phyloP scores from a whole-genome alignment of 2,888 invertebrate species.

The Polylopha cassiicola region DNA sequence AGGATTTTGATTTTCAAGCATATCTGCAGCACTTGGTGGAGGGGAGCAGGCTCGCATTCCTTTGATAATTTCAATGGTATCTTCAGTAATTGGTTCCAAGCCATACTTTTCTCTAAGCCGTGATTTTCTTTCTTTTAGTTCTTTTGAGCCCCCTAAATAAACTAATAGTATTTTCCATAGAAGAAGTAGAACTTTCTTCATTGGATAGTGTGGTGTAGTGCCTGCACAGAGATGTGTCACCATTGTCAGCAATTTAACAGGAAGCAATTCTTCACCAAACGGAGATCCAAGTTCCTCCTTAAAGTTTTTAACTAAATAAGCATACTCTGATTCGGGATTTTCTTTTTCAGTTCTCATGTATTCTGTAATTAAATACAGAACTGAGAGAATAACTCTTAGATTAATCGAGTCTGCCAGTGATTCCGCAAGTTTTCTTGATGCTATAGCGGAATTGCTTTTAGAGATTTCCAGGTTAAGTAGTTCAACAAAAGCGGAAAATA shows the following conservation, averaged over 20 bases:
- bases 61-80: slow-evolving; percentile 95
- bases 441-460: slow-evolving; percentile 74
- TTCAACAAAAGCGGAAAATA: slow-evolving; percentile 93
- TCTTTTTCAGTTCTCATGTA: slow-evolving; percentile 87
- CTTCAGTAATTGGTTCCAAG: slow-evolving; percentile 89
- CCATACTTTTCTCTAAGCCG: slow-evolving; percentile 82
- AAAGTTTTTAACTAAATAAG: slow-evolving; percentile 75
- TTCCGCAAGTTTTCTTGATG: slow-evolving; percentile 68
- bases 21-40: slow-evolving; percentile 93
- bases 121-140: slow-evolving; percentile 86
- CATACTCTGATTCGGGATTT: slow-evolving; percentile 65
- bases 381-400: slow-evolving; percentile 93
- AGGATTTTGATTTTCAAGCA: slow-evolving; percentile 90
- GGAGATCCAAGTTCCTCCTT: slow-evolving; percentile 78
- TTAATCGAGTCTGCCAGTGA: slow-evolving; percentile 89
- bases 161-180: slow-evolving; percentile 97
- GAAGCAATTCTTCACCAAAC: slow-evolving; percentile 88
- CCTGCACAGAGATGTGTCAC: slow-evolving; percentile 97
- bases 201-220: slow-evolving; percentile 97
- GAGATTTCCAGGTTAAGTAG: slow-evolving; percentile 97
- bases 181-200: slow-evolving; percentile 96
- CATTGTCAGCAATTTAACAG: slow-evolving; percentile 95
- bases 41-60: slow-evolving; percentile 97
- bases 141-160: slow-evolving; percentile 93
- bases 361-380: slow-evolving; percentile 96